A percentile compares a stretch with the other conserved stretches of the same genome.
Evolutionary conservation across 2,113 vertebrate species (phyloP).

Genomic region (Castor canadensis): DNA sequence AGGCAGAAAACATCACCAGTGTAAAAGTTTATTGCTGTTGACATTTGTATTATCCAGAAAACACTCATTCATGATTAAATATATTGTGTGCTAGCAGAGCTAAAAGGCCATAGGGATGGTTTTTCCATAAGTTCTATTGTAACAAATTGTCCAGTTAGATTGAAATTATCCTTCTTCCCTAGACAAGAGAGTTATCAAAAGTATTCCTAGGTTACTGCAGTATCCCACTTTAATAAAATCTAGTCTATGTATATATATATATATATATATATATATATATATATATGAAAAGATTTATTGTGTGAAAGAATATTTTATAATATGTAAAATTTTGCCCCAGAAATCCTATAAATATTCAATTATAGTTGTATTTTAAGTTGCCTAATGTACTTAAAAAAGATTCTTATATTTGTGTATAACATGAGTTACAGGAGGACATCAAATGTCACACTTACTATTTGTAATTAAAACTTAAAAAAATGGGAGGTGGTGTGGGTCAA

Average conservation of each 20-base stretch:
- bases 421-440: background rate
- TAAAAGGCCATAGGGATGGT: background rate
- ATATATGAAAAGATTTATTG: background rate
- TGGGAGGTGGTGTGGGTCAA: background rate
- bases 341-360: slow-evolving; percentile 45
- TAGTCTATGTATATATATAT: background rate
- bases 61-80: background rate
- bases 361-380: slow-evolving; percentile 31
- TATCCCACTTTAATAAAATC: slow-evolving; percentile 2
- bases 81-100: background rate
- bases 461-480: slow-evolving; percentile 25
- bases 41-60: slow-evolving; percentile 12
- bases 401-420: slow-evolving; percentile 23
- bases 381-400: background rate
- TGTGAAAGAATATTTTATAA: slow-evolving; percentile 7
- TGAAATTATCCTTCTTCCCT: background rate
- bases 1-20: slow-evolving; percentile 35
- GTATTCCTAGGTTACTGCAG: background rate
- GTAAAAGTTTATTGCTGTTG: slow-evolving; percentile 22
- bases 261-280: background rate
- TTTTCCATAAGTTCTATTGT: background rate
- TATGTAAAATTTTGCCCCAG: background rate
- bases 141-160: background rate
- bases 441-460: slow-evolving; percentile 12
- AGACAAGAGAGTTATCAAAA: background rate